Percentiles rank a stretch among this genome's conserved stretches.
phyloP scores from a whole-genome alignment of 2,113 vertebrate genomes.

The Thunnus maccoyii region DNA sequence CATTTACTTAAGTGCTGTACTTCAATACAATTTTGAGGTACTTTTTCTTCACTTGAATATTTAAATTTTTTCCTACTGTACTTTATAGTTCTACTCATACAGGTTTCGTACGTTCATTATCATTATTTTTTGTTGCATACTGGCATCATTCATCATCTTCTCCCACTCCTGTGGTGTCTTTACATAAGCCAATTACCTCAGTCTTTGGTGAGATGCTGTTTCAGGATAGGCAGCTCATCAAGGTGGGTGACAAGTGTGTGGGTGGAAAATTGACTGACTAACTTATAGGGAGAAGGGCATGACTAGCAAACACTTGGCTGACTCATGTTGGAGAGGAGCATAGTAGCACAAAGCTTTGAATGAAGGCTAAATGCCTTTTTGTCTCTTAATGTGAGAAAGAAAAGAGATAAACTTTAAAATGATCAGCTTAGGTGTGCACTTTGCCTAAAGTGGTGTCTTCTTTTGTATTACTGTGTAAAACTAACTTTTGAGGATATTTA shows the following conservation, averaged over 20 bases:
- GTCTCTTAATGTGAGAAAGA: neutral
- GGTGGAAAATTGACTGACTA: conserved; percentile 1
- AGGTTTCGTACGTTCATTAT: no score
- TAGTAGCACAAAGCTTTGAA: neutral
- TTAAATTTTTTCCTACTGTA: no score
- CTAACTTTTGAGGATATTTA: neutral
- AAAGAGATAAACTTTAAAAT: neutral
- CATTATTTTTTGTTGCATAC: neutral
- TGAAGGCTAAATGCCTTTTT: neutral
- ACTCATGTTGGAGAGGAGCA: neutral
- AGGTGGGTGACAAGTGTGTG: neutral
- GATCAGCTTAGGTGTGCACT: neutral
- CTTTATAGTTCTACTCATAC: no score
- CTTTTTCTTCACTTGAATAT: no score
- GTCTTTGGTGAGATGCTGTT: conserved; percentile 14
- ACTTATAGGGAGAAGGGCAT: neutral
- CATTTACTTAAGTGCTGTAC: no score
- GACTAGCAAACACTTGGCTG: conserved; percentile 4
- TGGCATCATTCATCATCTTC: neutral
- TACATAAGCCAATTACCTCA: conserved; percentile 3
- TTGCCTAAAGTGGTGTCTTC: neutral
- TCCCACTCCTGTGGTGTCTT: neutral
- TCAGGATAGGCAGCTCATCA: conserved; percentile 6
- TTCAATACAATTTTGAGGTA: no score
- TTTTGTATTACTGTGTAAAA: neutral